phyloP scores from a whole-genome alignment of 2,113 vertebrate species.

The Crotalus horridus region DNA sequence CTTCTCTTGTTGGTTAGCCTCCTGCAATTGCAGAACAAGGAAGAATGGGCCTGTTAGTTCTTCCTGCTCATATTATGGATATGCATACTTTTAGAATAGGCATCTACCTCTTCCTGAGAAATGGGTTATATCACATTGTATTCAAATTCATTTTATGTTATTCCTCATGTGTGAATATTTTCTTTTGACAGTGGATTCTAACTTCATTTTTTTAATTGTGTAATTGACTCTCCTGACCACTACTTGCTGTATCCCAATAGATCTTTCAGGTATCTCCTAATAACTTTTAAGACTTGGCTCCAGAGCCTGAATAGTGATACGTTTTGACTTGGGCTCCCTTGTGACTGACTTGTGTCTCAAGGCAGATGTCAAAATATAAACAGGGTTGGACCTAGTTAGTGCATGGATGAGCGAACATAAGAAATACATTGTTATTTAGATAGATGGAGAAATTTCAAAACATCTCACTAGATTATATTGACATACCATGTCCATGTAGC shows the following conservation, averaged over 20 bases:
- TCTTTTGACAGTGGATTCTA: neutral
- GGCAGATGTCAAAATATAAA: neutral
- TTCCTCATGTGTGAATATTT: neutral
- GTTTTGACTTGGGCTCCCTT: neutral
- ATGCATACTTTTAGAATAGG: neutral
- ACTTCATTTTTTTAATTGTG: neutral
- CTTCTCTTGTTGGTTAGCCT: neutral
- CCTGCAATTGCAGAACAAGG: neutral
- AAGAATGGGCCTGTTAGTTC: neutral
- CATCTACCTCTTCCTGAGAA: neutral
- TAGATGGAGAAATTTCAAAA: neutral
- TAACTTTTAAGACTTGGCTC: neutral
- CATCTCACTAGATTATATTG: neutral
- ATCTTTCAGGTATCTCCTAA: neutral
- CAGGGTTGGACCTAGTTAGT: neutral
- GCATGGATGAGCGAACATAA: neutral
- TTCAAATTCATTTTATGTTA: neutral
- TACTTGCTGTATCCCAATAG: neutral
- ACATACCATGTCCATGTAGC: neutral
- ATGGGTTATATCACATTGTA: neutral
- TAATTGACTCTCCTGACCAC: neutral
- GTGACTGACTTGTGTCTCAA: neutral
- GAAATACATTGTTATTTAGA: neutral
- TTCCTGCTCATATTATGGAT: neutral
- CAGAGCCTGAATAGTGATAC: neutral